Evolutionary conservation across 2,888 invertebrate genomes (phyloP), one percentile per base, ranked within the genome.

Genomic region (Synergus gifuensis): DNA sequence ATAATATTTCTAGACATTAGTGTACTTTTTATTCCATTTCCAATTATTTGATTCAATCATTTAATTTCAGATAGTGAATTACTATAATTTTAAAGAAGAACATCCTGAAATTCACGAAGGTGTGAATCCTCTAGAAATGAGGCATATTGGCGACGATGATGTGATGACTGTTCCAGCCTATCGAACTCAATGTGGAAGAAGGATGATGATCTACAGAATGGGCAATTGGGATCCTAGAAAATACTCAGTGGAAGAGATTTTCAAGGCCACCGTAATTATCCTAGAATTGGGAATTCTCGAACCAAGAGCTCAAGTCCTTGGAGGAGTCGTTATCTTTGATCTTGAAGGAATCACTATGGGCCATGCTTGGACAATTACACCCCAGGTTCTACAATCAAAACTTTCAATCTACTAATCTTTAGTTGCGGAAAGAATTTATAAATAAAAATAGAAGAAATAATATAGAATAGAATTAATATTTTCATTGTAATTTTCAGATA

Each of bases 271-370:
- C 0, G 93, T 96, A 69, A 92, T 95, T 77, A 93, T 96, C 0
- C 91, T 97, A 62, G 97, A 97, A 90, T 90, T 96, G 36, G 96
- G 96, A 0, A 93, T 96, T 78, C 89, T 97, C 86, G 97, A 97
- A 88, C 96, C 95, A 8, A 93, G 95, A 11, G 95, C 95, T 0
- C 97, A 97, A 91, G 95, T 97, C 79, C 92, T 96, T 40, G 97
- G 97, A 0, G 97, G 96, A 0, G 93, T 96, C 7, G 96, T 95
- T 11, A 93, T 97, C 79, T 96, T 97, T 85, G 97, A 97, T 90
- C 92, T 97, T 54, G 94, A 95, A 81, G 95, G 95, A 79, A 93
- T 97, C 69, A 94, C 95, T 0, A 93, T 96, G 84, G 94, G 95
- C 82, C 97, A 97, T 82, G 95, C 95, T 0, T 95, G 96, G 94